Evolutionary conservation across 2,797 vertebrate species (phyloP).

Genomic region (Columba guinea): DNA sequence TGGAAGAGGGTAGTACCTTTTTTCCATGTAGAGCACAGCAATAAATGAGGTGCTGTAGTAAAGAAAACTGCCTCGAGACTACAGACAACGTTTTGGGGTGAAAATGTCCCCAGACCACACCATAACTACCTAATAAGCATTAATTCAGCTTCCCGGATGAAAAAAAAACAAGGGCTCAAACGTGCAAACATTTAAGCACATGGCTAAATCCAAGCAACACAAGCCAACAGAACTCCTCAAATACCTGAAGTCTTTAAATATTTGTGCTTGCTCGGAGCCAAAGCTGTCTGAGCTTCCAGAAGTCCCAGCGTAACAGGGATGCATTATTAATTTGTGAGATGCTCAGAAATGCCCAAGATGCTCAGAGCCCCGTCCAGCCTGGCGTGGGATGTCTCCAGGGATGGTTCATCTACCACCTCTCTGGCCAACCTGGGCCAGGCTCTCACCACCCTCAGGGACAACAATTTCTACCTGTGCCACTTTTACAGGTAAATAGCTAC

Average conservation of each 20-base stretch:
- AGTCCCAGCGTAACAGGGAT: neutral
- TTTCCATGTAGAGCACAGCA: neutral
- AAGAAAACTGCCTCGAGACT: neutral
- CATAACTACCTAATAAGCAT: neutral
- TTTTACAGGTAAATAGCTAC: neutral
- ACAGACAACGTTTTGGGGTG: accelerated
- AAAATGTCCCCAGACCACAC: neutral
- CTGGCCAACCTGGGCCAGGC: too few species aligned
- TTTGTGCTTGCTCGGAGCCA: neutral
- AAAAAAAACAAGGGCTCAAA: neutral
- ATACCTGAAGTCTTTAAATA: accelerated
- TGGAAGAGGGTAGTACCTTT: neutral
- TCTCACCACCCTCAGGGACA: too few species aligned
- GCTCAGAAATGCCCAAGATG: neutral
- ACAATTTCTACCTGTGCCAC: neutral
- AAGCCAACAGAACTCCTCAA: neutral
- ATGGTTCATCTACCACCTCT: too few species aligned
- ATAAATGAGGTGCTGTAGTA: neutral
- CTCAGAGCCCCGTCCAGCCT: too few species aligned
- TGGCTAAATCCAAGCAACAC: neutral
- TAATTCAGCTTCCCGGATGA: neutral
- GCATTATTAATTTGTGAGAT: neutral
- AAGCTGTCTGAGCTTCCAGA: neutral
- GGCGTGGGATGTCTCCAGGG: too few species aligned
- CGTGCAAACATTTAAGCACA: accelerated